These are phyloP conservation scores for Stylophora pistillata DNA, from an alignment of 64 coral and sea anemone genomes.

Conservation along the genomic window DNA sequence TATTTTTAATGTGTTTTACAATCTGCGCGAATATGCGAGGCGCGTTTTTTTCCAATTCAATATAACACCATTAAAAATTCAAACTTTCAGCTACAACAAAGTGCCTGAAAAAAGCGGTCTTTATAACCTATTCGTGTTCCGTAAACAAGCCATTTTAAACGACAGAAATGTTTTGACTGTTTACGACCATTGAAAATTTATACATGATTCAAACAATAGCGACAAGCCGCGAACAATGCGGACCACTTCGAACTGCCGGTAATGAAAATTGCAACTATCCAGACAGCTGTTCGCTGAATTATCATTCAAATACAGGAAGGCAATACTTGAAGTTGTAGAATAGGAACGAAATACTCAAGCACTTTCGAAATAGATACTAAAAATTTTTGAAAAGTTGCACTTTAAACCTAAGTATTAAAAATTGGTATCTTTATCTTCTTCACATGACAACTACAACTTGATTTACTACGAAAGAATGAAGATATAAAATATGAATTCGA, in stretches of 20 bases:
- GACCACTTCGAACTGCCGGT: neutral
- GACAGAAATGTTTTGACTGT: conserved; percentile 38
- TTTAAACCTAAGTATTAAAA: neutral
- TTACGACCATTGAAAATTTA: neutral
- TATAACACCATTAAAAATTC: neutral
- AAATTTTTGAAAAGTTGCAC: too few relatives aligned
- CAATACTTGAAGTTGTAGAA: neutral
- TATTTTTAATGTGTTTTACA: conserved; percentile 22
- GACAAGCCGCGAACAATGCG: conserved; percentile 4
- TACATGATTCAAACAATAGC: conserved; percentile 1
- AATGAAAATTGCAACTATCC: neutral
- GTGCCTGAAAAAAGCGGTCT: neutral
- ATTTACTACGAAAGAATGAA: neutral
- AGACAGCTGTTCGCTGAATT: conserved; percentile 11
- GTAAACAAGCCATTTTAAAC: conserved; percentile 25
- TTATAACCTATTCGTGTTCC: neutral
- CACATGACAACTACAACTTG: too few relatives aligned
- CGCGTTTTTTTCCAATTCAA: neutral
- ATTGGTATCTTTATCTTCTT: neutral
- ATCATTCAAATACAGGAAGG: neutral
- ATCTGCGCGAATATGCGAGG: neutral
- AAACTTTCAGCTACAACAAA: neutral
- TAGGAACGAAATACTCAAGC: neutral
- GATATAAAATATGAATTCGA: neutral
- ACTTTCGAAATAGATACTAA: neutral